phyloP scores from a whole-genome alignment of 2,797 vertebrate species.

The Xenentodon cancila region DNA sequence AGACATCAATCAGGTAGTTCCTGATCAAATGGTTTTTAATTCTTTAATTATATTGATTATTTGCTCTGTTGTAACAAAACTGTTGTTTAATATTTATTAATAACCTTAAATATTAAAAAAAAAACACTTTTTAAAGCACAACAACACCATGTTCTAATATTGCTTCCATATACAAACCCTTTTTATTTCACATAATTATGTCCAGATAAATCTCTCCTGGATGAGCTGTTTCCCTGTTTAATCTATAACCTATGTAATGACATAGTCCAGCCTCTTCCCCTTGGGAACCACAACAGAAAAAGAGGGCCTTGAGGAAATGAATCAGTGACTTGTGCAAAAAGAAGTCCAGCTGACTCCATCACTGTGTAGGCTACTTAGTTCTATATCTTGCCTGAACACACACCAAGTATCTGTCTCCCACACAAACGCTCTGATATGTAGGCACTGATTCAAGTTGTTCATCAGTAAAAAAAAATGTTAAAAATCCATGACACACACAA shows the following conservation, averaged over 20 bases:
- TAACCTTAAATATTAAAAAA: no score
- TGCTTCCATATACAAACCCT: no score
- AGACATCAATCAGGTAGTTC: no score
- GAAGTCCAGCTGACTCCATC: constrained; percentile 39
- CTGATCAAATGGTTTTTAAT: no score
- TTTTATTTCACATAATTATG: not conserved
- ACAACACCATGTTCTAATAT: no score
- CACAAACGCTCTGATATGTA: constrained; percentile 36
- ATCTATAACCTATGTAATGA: constrained; percentile 21
- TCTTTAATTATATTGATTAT: no score
- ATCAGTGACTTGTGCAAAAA: constrained; percentile 31
- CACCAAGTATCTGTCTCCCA: constrained; percentile 23
- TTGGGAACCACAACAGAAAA: constrained; percentile 20
- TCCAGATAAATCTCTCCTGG: constrained; percentile 3
- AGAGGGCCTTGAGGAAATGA: constrained; percentile 26
- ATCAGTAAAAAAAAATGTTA: constrained; percentile 27
- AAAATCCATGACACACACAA: constrained; percentile 20
- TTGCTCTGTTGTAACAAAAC: no score
- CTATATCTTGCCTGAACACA: constrained; percentile 18
- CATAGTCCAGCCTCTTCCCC: constrained; percentile 3
- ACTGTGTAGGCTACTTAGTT: constrained; percentile 17
- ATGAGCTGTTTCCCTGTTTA: constrained; percentile 22
- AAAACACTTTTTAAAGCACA: no score
- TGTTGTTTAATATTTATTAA: no score
- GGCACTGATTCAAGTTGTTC: constrained; percentile 36